Conservation (phyloP, 2,888 invertebrate species). For the Lepidocyrtoides sp. region DNA sequence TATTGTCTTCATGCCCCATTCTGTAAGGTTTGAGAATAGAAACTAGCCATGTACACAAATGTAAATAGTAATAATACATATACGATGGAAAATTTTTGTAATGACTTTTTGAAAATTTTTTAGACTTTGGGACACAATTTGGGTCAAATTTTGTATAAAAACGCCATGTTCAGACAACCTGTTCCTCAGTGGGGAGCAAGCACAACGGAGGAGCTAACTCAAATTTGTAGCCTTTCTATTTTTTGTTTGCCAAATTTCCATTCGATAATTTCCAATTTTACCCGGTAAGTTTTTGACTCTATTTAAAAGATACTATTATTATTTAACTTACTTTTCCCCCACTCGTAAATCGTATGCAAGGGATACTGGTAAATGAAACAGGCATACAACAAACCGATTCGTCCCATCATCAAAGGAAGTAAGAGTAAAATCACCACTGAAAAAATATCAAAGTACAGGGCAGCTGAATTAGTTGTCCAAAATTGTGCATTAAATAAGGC, state of each 20-base stretch:
- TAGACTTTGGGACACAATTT: background rate
- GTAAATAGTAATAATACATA: too few relatives aligned
- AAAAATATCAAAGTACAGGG: slow-evolving; percentile 39
- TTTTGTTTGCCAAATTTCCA: background rate
- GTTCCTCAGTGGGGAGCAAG: slow-evolving; percentile 57
- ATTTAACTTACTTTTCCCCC: slow-evolving; percentile 77
- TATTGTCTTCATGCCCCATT: slow-evolving; percentile 69
- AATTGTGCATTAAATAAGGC: too few relatives aligned
- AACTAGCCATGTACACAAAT: too few relatives aligned
- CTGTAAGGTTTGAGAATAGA: too few relatives aligned
- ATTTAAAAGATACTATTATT: background rate
- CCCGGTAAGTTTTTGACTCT: slow-evolving; percentile 29
- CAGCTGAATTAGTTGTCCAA: too few relatives aligned
- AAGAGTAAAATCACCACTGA: slow-evolving; percentile 81
- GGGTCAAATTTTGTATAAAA: slow-evolving; percentile 50
- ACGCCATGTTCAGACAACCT: background rate
- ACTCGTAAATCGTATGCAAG: slow-evolving; percentile 79
- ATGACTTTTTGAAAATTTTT: too few relatives aligned
- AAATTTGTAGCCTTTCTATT: background rate
- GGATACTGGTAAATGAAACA: slow-evolving; percentile 88
- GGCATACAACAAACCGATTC: slow-evolving; percentile 89
- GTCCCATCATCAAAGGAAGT: slow-evolving; percentile 88
- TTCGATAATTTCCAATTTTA: background rate
- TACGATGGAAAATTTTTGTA: too few relatives aligned
- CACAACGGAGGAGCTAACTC: background rate